These are phyloP conservation scores for Minunthozetes semirufus DNA, from an alignment of 2,888 invertebrate genomes.

Conservation along the genomic window DNA sequence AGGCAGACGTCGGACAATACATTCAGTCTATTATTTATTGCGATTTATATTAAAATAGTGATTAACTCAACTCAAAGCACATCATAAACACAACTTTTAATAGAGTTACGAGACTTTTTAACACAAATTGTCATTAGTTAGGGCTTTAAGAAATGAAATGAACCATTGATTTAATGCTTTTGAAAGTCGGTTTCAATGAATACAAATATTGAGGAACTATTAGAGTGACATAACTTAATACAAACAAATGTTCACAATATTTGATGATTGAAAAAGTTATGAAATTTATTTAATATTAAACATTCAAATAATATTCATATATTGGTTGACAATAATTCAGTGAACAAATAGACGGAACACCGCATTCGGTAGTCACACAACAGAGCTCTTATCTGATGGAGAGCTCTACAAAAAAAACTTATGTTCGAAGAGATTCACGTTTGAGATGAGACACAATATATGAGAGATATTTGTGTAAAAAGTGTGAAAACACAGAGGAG, in stretches of 20 bases:
- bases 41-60: not conserved
- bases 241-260: no score
- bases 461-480: constrained; percentile 10
- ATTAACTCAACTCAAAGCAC: no score
- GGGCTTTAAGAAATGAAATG: no score
- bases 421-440: not conserved
- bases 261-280: not conserved
- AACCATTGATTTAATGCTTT: no score
- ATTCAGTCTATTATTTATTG: not conserved
- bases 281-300: not conserved
- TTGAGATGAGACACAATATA: not conserved
- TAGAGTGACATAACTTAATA: no score
- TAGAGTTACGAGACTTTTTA: no score
- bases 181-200: no score
- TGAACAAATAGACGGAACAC: constrained; percentile 1
- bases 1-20: constrained; percentile 23
- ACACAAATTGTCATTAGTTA: no score
- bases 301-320: not conserved
- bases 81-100: no score
- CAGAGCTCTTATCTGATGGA: not conserved
- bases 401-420: not conserved
- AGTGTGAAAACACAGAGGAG: not conserved
- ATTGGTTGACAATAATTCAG: not conserved
- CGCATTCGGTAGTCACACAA: not conserved
- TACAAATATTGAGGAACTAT: no score